Percentiles rank a stretch among this genome's conserved stretches.
These are phyloP conservation scores for Tyrannus savana DNA, from an alignment of 2,113 vertebrate genomes.

Conservation along the genomic window DNA sequence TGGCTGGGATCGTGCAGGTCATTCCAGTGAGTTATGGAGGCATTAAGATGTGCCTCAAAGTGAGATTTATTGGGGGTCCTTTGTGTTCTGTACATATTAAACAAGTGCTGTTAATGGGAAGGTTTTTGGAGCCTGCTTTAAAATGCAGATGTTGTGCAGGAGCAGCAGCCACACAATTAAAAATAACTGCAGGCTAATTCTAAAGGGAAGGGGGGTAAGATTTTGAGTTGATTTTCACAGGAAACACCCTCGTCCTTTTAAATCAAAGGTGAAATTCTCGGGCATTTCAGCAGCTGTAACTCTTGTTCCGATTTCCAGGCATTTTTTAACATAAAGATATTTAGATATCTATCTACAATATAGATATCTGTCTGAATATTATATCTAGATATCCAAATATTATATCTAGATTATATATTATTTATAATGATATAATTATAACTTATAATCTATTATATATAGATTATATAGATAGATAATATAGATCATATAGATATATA, in stretches of 20 bases:
- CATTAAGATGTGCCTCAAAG: background rate
- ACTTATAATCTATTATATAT: too few relatives aligned
- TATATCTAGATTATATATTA: too few relatives aligned
- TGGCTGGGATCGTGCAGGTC: background rate
- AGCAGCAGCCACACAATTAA: background rate
- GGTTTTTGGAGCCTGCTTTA: background rate
- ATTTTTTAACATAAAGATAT: background rate
- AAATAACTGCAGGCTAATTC: accelerated
- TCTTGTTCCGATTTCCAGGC: background rate
- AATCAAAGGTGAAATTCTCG: too few relatives aligned
- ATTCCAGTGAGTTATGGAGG: background rate
- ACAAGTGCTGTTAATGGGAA: background rate
- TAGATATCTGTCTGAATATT: background rate
- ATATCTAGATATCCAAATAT: too few relatives aligned
- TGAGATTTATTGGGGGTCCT: background rate
- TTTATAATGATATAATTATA: too few relatives aligned
- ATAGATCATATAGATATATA: too few relatives aligned
- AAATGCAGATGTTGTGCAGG: background rate
- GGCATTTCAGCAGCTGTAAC: too few relatives aligned
- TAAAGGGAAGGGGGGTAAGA: background rate
- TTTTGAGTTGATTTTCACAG: accelerated
- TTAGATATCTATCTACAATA: too few relatives aligned
- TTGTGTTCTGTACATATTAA: background rate
- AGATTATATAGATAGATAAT: too few relatives aligned
- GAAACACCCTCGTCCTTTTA: background rate